phyloP scores from a whole-genome alignment of 1,140 invertebrate species.

The Luehdorfia chinensis region DNA sequence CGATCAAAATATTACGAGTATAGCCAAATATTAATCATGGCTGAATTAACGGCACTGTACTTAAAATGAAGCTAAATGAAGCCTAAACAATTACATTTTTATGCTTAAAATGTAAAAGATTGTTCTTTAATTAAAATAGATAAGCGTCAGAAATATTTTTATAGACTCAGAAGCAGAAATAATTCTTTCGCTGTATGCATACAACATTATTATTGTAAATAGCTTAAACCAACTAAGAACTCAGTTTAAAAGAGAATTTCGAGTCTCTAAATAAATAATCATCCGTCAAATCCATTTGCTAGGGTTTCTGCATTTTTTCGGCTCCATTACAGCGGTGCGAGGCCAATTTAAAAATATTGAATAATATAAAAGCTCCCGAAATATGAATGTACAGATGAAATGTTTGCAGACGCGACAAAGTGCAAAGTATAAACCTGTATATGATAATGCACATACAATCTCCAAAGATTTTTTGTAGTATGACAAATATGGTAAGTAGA shows the following conservation, averaged over 20 bases:
- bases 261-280: slow-evolving; percentile 54
- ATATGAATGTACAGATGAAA: slow-evolving; percentile 48
- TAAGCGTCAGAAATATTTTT: background rate
- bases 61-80: no score
- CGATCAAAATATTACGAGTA: no score
- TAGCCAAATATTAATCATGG: no score
- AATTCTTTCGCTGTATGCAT: slow-evolving; percentile 12
- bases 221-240: slow-evolving; percentile 29
- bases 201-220: slow-evolving; percentile 16
- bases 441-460: no score
- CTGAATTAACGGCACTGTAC: no score
- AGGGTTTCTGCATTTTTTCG: slow-evolving; percentile 50
- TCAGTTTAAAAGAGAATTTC: slow-evolving; percentile 28
- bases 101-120: no score
- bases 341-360: slow-evolving; percentile 72
- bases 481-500: no score
- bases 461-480: no score
- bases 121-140: no score
- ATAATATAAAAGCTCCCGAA: slow-evolving; percentile 50
- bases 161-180: background rate
- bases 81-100: no score
- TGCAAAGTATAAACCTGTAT: no score
- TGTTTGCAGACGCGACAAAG: slow-evolving; percentile 24
- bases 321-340: slow-evolving; percentile 56
- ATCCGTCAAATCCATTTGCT: slow-evolving; percentile 58